Conservation (phyloP, 2,113 vertebrate genomes). For the Scytalopus superciliaris region DNA sequence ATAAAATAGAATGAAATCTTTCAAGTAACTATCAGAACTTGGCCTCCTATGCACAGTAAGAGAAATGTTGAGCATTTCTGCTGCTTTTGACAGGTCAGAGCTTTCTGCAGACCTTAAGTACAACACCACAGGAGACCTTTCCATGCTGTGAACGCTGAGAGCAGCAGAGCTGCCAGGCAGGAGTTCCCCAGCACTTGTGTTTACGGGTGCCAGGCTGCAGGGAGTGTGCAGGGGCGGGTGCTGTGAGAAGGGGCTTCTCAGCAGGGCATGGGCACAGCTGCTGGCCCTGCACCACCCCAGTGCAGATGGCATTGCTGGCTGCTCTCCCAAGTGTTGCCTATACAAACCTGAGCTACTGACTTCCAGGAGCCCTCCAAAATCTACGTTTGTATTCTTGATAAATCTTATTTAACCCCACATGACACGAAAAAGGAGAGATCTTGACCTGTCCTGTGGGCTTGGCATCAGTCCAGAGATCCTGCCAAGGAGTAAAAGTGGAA, state of each 20-base stretch:
- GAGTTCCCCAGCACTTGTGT: accelerated
- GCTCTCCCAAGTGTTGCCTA: neutral
- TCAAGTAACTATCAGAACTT: neutral
- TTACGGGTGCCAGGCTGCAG: neutral
- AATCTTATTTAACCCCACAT: neutral
- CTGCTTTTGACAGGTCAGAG: neutral
- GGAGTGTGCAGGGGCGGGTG: neutral
- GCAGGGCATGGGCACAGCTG: neutral
- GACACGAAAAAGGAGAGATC: accelerated
- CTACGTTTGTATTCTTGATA: neutral
- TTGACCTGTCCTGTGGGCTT: neutral
- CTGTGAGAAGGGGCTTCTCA: neutral
- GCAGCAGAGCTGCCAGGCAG: neutral
- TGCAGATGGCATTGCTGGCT: conserved; percentile 28
- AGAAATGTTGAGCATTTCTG: neutral
- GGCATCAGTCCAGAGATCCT: neutral
- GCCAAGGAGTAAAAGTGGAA: neutral
- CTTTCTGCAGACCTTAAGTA: neutral
- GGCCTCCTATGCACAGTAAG: neutral
- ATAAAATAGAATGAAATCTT: neutral
- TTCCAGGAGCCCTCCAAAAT: neutral
- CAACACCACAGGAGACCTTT: neutral
- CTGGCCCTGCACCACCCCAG: neutral
- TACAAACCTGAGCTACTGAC: neutral
- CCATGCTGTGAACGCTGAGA: neutral